Evolutionary conservation across 2,113 vertebrate species (phyloP).

Genomic region (Thalassoma bifasciatum): DNA sequence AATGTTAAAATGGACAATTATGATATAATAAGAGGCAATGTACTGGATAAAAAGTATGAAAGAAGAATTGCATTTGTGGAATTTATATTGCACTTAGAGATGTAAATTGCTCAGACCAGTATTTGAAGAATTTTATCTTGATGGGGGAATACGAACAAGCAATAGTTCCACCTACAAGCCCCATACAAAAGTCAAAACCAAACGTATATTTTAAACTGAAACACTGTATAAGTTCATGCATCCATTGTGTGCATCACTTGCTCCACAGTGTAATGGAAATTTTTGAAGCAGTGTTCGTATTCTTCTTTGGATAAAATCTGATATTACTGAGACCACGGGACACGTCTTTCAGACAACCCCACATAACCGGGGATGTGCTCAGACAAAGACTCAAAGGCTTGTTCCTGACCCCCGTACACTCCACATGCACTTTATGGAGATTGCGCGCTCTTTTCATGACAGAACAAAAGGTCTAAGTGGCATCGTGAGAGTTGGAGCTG

Average conservation of each 20-base stretch:
- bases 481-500: slow-evolving; percentile 52
- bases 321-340: neutral
- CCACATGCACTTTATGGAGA: slow-evolving; percentile 49
- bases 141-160: no score
- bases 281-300: neutral
- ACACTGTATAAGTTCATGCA: no score
- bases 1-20: no score
- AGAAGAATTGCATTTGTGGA: no score
- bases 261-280: neutral
- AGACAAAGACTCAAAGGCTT: slow-evolving; percentile 1
- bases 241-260: neutral
- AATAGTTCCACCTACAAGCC: no score
- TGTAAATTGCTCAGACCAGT: no score
- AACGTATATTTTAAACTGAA: neutral
- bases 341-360: neutral
- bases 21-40: no score
- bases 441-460: slow-evolving; percentile 46
- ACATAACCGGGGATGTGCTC: neutral
- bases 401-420: slow-evolving; percentile 22
- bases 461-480: slow-evolving; percentile 63
- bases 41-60: no score
- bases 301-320: neutral
- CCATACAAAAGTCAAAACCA: neutral
- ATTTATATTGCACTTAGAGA: no score
- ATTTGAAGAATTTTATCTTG: no score